Conservation (phyloP, 2,888 invertebrate species). For the Malachius bipustulatus region DNA sequence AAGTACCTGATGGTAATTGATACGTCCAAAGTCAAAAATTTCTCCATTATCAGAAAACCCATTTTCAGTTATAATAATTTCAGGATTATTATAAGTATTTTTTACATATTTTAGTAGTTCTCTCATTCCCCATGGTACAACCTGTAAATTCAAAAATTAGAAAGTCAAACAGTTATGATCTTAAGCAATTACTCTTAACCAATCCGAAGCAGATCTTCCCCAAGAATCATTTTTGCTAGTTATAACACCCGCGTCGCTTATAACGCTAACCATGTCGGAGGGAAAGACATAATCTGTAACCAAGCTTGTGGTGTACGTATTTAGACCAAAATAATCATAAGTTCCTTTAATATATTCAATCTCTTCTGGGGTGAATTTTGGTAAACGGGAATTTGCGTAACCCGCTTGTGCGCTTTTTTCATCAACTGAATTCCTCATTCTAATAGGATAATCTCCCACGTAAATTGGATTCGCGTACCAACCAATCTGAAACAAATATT, state of each 20-base stretch:
- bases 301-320: constrained; percentile 44
- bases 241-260: constrained; percentile 12
- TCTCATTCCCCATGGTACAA: constrained; percentile 13
- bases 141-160: constrained; percentile 6
- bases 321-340: constrained; percentile 48
- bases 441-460: constrained; percentile 52
- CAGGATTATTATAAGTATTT: constrained; percentile 8
- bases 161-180: background rate
- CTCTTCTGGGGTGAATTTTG: constrained; percentile 41
- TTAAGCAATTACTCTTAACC: constrained; percentile 3
- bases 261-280: constrained; percentile 22
- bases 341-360: constrained; percentile 35
- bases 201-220: constrained; percentile 8
- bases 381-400: constrained; percentile 46
- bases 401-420: constrained; percentile 45
- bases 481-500: constrained; percentile 39
- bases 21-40: constrained; percentile 9
- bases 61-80: constrained; percentile 15
- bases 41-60: constrained; percentile 11
- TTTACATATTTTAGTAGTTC: constrained; percentile 13
- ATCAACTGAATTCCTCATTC: constrained; percentile 44
- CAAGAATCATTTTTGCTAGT: constrained; percentile 14
- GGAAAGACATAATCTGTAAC: constrained; percentile 34
- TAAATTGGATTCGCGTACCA: constrained; percentile 54
- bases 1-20: constrained; percentile 9